Percentiles rank a stretch among this genome's conserved stretches.
phyloP scores from a whole-genome alignment of 2,888 invertebrate species.

The Caenorhabditis zanzibari region DNA sequence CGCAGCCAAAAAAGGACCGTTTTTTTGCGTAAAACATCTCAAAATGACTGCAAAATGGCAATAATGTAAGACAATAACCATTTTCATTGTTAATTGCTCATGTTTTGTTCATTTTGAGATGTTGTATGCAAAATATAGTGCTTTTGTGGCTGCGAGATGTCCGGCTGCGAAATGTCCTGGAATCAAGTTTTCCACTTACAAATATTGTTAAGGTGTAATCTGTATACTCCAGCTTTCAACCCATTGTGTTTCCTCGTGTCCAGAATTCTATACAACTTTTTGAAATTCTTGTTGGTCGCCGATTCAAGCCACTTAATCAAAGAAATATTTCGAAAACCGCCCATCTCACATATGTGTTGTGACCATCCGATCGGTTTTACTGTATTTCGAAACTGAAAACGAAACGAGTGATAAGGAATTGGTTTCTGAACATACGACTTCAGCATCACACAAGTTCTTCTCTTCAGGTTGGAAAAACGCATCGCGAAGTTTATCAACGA shows the following conservation, averaged over 20 bases:
- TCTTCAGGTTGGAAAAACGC: conserved; percentile 35
- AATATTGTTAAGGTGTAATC: conserved; percentile 37
- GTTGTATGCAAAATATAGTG: too few species aligned
- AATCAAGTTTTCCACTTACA: conserved; percentile 25
- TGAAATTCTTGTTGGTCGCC: conserved; percentile 51
- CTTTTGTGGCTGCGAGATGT: too few species aligned
- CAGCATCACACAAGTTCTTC: conserved; percentile 42
- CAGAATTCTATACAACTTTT: conserved; percentile 55
- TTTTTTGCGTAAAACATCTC: too few species aligned
- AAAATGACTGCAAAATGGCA: too few species aligned
- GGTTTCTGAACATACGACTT: conserved; percentile 40
- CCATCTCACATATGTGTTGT: conserved; percentile 62
- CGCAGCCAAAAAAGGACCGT: too few species aligned
- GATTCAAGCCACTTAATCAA: conserved; percentile 57
- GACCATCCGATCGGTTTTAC: conserved; percentile 54
- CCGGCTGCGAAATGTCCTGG: too few species aligned
- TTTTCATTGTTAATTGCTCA: too few species aligned
- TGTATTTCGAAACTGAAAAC: conserved; percentile 60
- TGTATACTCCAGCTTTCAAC: conserved; percentile 31
- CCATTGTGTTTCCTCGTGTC: conserved; percentile 33
- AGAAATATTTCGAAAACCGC: conserved; percentile 54
- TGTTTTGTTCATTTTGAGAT: too few species aligned
- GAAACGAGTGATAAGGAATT: not conserved
- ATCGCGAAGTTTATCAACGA: conserved; percentile 18
- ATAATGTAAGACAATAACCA: too few species aligned